A percentile compares a stretch with the other conserved stretches of the same genome.
Conservation (phyloP, 2,888 invertebrate genomes). For the Thecophora atra region DNA sequence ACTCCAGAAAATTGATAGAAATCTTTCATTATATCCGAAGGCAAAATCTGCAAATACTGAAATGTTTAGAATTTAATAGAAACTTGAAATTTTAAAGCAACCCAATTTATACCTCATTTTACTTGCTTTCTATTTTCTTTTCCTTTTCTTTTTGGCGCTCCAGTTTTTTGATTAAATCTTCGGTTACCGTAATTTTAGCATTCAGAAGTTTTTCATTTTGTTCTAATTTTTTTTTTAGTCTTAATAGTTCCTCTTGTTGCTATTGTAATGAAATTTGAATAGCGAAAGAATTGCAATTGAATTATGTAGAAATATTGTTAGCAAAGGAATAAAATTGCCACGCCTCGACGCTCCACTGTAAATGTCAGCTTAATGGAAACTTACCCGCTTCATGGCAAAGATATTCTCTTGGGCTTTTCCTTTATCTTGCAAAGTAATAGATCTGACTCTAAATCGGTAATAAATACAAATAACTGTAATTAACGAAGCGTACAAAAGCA, state of each 20-base stretch:
- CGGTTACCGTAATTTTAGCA: constrained; percentile 31
- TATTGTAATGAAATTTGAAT: constrained; percentile 25
- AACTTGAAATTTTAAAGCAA: too few species aligned
- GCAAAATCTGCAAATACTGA: too few species aligned
- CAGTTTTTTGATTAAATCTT: constrained; percentile 1
- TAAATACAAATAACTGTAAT: neutral
- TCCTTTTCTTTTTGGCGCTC: neutral
- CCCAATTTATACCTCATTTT: too few species aligned
- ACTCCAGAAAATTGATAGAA: too few species aligned
- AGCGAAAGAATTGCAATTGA: too few species aligned
- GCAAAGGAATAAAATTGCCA: too few species aligned
- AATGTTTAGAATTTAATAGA: too few species aligned
- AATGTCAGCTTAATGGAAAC: too few species aligned
- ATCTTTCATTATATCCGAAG: too few species aligned
- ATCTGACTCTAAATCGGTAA: constrained; percentile 5
- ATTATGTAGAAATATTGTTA: too few species aligned
- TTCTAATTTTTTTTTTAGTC: constrained; percentile 45
- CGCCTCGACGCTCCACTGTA: too few species aligned
- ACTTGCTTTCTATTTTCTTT: neutral
- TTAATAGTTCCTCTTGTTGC: constrained; percentile 49
- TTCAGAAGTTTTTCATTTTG: constrained; percentile 35
- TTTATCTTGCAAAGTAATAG: constrained; percentile 38
- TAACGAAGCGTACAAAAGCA: too few species aligned
- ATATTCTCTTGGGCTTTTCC: constrained; percentile 48
- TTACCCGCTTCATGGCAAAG: constrained; percentile 48